Evolutionary conservation across 2,113 vertebrate genomes (phyloP).

Genomic region (Notarius lentiginosus): DNA sequence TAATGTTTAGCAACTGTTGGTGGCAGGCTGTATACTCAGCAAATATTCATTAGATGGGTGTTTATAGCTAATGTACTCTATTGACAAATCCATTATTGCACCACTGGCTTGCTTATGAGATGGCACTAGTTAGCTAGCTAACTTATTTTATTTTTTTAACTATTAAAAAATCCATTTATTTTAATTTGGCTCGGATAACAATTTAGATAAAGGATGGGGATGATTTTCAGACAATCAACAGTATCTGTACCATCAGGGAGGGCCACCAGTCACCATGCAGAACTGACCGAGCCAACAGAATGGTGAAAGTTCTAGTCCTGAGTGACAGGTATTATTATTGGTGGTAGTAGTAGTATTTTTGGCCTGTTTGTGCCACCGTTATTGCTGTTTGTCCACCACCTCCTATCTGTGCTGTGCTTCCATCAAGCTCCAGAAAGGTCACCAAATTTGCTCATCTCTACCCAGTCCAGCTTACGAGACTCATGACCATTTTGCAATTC

Average conservation of each 20-base stretch:
- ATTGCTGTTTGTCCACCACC: too few relatives aligned
- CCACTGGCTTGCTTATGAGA: neutral
- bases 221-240: too few relatives aligned
- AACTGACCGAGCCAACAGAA: too few relatives aligned
- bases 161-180: neutral
- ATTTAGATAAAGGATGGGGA: neutral
- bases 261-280: too few relatives aligned
- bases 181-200: neutral
- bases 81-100: neutral
- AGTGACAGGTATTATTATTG: too few relatives aligned
- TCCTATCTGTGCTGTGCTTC: neutral
- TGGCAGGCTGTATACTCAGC: too few relatives aligned
- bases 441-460: neutral
- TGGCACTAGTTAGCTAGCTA: neutral
- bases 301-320: too few relatives aligned
- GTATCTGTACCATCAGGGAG: neutral
- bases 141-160: neutral
- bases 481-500: neutral
- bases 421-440: neutral
- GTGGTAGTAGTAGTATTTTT: neutral
- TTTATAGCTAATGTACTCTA: neutral
- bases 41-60: too few relatives aligned
- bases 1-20: neutral
- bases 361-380: neutral
- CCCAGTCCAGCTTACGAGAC: too few relatives aligned